These are phyloP conservation scores for Batillaria attramentaria DNA, from an alignment of 1,140 invertebrate species.

Conservation along the genomic window DNA sequence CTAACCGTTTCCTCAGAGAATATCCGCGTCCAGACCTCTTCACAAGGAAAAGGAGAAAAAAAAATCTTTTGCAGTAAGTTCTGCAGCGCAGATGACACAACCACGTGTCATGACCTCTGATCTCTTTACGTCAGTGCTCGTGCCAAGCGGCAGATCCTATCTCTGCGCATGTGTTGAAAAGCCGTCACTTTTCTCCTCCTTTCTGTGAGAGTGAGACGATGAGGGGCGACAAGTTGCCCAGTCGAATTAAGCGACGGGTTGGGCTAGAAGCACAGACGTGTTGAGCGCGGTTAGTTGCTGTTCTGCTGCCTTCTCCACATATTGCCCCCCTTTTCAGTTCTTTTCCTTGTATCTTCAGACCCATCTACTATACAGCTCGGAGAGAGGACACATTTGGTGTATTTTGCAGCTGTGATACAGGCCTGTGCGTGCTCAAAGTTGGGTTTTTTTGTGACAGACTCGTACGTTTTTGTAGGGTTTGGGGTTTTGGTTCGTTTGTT, in stretches of 20 bases:
- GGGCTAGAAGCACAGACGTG: neutral
- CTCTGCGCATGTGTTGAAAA: slow-evolving; percentile 33
- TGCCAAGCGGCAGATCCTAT: slow-evolving; percentile 28
- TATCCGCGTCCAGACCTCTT: neutral
- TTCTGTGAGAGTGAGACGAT: slow-evolving; percentile 21
- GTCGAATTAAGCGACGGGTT: slow-evolving; percentile 19
- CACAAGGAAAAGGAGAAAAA: neutral
- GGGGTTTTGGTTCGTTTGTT: too few species aligned
- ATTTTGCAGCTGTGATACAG: too few species aligned
- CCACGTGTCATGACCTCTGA: slow-evolving; percentile 9
- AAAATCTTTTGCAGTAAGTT: neutral
- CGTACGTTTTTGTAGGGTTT: too few species aligned
- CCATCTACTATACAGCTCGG: too few species aligned
- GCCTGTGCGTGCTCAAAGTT: too few species aligned
- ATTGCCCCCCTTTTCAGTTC: neutral
- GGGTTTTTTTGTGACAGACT: too few species aligned
- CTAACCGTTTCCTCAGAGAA: neutral
- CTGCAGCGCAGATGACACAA: slow-evolving; percentile 12
- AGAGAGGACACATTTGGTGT: too few species aligned
- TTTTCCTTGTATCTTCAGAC: neutral
- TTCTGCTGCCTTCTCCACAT: neutral
- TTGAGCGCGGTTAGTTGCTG: neutral
- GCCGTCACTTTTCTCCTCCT: slow-evolving; percentile 28
- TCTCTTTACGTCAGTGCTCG: slow-evolving; percentile 18
- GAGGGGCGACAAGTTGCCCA: slow-evolving; percentile 20